Percentiles rank a stretch among this genome's conserved stretches.
Conservation (phyloP, 2,113 vertebrate species). For the Podiceps cristatus region DNA sequence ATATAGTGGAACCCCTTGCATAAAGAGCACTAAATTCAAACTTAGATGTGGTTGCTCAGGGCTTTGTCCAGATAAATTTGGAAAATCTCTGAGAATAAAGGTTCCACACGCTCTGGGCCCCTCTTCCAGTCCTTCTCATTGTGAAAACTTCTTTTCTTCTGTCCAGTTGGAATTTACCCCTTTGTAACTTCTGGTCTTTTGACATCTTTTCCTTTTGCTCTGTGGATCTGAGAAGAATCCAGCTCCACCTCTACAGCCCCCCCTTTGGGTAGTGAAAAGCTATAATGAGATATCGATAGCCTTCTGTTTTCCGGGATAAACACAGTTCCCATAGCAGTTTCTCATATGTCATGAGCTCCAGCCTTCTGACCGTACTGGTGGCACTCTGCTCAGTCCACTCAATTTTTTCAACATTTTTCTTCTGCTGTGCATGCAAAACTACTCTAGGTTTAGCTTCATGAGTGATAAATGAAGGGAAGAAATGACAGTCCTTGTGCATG, state of each 20-base stretch:
- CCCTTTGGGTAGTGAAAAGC: neutral
- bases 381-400: neutral
- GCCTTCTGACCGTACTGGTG: too few relatives aligned
- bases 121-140: neutral
- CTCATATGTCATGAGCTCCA: fast-evolving
- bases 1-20: neutral
- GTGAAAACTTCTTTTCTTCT: fast-evolving
- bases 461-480: neutral
- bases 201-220: neutral
- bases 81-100: neutral
- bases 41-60: neutral
- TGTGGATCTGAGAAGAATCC: neutral
- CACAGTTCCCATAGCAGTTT: neutral
- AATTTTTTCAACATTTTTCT: neutral
- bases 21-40: neutral
- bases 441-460: neutral
- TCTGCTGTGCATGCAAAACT: neutral
- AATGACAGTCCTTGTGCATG: neutral
- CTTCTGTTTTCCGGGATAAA: neutral
- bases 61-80: neutral
- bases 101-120: neutral
- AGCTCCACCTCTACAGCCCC: neutral
- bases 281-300: neutral
- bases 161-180: neutral
- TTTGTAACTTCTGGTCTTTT: neutral